Evolutionary conservation across 2,797 vertebrate genomes (phyloP).

Genomic region (Champsocephalus esox): DNA sequence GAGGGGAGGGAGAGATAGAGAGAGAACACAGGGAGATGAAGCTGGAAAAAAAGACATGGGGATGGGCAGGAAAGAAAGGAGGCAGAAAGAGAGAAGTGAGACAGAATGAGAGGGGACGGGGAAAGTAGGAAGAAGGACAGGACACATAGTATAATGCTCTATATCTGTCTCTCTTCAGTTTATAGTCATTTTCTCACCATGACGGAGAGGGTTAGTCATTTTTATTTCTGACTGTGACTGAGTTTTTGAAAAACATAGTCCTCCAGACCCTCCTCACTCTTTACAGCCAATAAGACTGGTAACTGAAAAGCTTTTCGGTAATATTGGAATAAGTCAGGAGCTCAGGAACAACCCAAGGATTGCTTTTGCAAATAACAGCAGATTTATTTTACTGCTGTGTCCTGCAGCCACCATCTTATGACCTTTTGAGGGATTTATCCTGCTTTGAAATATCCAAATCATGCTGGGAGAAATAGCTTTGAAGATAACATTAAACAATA

Average conservation of each 20-base stretch:
- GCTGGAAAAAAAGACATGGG: conserved; percentile 30
- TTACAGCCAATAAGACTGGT: conserved; percentile 18
- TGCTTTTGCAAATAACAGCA: conserved; percentile 41
- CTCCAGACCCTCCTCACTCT: conserved; percentile 22
- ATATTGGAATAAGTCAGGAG: conserved; percentile 38
- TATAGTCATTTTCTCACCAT: conserved; percentile 38
- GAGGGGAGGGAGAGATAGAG: conserved; percentile 39
- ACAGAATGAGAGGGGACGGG: conserved; percentile 21
- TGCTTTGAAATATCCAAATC: conserved; percentile 42
- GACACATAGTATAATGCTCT: conserved; percentile 30
- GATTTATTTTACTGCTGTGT: conserved; percentile 45
- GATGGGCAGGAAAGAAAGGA: conserved; percentile 38
- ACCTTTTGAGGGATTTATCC: conserved; percentile 51
- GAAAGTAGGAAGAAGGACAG: conserved; percentile 28
- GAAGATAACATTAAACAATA: conserved; percentile 23
- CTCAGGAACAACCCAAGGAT: conserved; percentile 28
- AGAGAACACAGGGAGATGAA: conserved; percentile 53
- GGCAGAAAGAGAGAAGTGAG: conserved; percentile 20
- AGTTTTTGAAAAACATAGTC: conserved; percentile 29
- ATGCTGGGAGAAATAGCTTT: conserved; percentile 23
- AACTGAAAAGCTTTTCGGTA: conserved; percentile 19
- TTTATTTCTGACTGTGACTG: conserved; percentile 42
- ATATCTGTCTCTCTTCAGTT: conserved; percentile 47
- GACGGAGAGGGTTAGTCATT: conserved; percentile 32
- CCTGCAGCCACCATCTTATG: conserved; percentile 5